A percentile compares a stretch with the other conserved stretches of the same genome.
Conservation (phyloP, 2,888 invertebrate genomes). For the Hedya salicella region DNA sequence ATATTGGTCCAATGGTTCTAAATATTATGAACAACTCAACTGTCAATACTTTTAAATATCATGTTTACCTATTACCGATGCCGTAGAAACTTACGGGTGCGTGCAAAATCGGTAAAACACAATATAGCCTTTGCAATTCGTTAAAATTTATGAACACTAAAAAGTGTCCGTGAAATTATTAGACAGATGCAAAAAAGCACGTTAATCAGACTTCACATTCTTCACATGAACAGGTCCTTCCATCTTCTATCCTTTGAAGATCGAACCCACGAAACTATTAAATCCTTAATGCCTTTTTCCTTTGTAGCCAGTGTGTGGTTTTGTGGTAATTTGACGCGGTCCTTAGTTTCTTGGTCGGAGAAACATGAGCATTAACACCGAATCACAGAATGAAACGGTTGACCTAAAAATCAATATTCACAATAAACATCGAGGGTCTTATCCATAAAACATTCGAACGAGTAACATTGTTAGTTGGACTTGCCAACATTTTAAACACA, state of each 20-base stretch:
- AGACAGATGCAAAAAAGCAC: slow-evolving; percentile 10
- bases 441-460: slow-evolving; percentile 74
- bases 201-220: slow-evolving; percentile 13
- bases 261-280: not conserved
- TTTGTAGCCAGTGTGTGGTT: not conserved
- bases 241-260: not conserved
- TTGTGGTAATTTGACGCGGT: slow-evolving; percentile 60
- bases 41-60: not conserved
- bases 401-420: slow-evolving; percentile 83
- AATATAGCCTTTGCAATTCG: not conserved
- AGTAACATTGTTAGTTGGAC: slow-evolving; percentile 56
- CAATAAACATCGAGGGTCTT: slow-evolving; percentile 75
- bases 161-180: slow-evolving; percentile 20
- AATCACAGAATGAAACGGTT: slow-evolving; percentile 72
- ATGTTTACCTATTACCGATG: not conserved
- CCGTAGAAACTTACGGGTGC: slow-evolving; percentile 11
- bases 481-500: slow-evolving; percentile 43
- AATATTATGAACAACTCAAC: too few relatives aligned
- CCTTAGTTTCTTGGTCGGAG: slow-evolving; percentile 55
- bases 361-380: slow-evolving; percentile 58
- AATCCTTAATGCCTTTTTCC: not conserved
- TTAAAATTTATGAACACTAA: slow-evolving; percentile 25
- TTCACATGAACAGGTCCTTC: slow-evolving; percentile 6
- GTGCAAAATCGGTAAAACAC: slow-evolving; percentile 11
- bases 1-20: too few relatives aligned